phyloP scores from a whole-genome alignment of 1,140 invertebrate species.

The silkworm (Bombyx mori) region DNA sequence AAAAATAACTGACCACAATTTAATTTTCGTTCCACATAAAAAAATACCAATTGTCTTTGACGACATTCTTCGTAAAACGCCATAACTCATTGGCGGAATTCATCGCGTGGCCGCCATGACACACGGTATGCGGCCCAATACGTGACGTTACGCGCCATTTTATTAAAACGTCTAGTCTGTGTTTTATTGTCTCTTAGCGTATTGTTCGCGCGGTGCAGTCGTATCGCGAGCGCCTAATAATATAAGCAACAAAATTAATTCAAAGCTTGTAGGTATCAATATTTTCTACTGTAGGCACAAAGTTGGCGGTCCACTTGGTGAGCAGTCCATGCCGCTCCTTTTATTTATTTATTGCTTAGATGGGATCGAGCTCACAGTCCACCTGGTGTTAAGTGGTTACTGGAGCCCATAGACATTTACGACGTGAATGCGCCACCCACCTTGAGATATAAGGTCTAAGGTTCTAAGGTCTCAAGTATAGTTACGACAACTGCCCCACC shows the following conservation, averaged over 20 bases:
- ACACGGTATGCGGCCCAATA: slow-evolving; percentile 32
- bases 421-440: no score
- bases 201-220: background rate
- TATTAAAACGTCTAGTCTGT: background rate
- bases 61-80: slow-evolving; percentile 19
- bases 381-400: no score
- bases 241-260: background rate
- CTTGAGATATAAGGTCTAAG: no score
- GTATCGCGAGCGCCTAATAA: no score
- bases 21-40: slow-evolving; percentile 20
- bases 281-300: background rate
- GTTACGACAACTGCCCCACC: no score
- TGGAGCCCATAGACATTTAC: no score
- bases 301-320: no score
- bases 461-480: no score
- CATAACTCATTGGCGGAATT: slow-evolving; percentile 25
- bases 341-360: no score
- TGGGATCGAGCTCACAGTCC: no score
- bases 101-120: slow-evolving; percentile 32
- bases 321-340: no score
- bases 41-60: slow-evolving; percentile 8
- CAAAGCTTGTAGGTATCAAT: background rate
- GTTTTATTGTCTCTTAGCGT: background rate
- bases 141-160: slow-evolving; percentile 24
- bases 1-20: no score